Conservation (phyloP, 1,140 invertebrate genomes). For the Hormaphis cornu region DNA sequence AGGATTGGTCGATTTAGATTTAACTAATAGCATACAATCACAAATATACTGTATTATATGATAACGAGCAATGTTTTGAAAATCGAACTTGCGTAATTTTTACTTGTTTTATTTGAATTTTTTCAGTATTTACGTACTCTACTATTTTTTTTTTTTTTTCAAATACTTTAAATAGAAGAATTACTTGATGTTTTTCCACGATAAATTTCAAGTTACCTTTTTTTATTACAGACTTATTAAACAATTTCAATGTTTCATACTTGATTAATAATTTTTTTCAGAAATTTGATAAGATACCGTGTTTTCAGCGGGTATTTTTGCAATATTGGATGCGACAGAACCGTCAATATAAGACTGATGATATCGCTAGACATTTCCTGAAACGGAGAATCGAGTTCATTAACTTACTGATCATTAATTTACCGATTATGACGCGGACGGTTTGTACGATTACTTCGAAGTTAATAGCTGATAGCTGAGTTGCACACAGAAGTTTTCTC, state of each 20-base stretch:
- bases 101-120: too few relatives aligned
- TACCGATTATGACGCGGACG: background rate
- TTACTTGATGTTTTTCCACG: too few relatives aligned
- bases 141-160: too few relatives aligned
- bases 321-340: background rate
- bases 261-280: conserved; percentile 13
- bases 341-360: background rate
- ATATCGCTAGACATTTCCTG: background rate
- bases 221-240: background rate
- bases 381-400: background rate
- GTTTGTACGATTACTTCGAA: background rate
- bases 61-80: too few relatives aligned
- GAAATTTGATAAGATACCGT: background rate
- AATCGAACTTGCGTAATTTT: too few relatives aligned
- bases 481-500: background rate
- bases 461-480: background rate
- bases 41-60: too few relatives aligned
- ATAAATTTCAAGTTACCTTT: too few relatives aligned
- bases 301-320: conserved; percentile 12
- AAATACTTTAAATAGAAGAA: too few relatives aligned
- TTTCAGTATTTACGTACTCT: too few relatives aligned
- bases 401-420: too few relatives aligned
- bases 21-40: too few relatives aligned
- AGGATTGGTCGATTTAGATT: too few relatives aligned
- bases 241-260: background rate